Base-by-base conservation (phyloP, 2,113 vertebrate genomes). In the Machaerirhynchus nigripectus region DNA sequence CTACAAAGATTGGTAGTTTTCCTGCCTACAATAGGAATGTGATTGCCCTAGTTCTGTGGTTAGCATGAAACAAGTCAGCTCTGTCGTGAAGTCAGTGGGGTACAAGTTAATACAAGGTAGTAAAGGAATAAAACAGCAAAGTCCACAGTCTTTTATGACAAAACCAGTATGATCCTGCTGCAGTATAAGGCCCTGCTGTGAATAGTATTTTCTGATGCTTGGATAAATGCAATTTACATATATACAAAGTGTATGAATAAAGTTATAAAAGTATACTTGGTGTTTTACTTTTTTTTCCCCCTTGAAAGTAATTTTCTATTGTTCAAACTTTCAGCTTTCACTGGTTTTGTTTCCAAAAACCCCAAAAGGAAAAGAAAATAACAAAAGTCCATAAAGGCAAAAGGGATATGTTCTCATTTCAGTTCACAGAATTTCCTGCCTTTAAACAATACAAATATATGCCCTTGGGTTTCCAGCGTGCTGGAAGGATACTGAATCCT, bases 301-400 rank as follows among this genome's bases (percentile, higher is more conserved):
- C 93, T 96, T 90, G 92, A 93, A 95, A 97, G 80, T 95, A 92
- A 91, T 96, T 96, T 96, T 56, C 74, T 91, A 90, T 94, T 92
- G 93, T 93, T 97, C 69, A 95, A 70, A 94, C 96, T 96, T 85
- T 86, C 59, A 90, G 88, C 67, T 96, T 95, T 92, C 56, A 49
- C 89, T 95, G 70, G 64, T 87, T 97, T 95, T 93, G 91, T 97
- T 97, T 94, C 84, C 65, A 85, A 74, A 90, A 95, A 47, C 87
- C 88, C 97, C 96, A 94, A 91, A 98, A 96, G 95, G 92, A 93
- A 96, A 78, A 88, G 87, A 95, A 89, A 97, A 97, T 85, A 95
- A 87, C 96, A 96, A 77, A 87, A 90, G 71, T 95, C 68, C 33
- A 10, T 92, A 83, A 91, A 94, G 89, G 84, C 95, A 93, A 96